Percentiles rank a stretch among this genome's conserved stretches.
phyloP scores from a whole-genome alignment of 2,113 vertebrate species.

The Platichthys flesus region DNA sequence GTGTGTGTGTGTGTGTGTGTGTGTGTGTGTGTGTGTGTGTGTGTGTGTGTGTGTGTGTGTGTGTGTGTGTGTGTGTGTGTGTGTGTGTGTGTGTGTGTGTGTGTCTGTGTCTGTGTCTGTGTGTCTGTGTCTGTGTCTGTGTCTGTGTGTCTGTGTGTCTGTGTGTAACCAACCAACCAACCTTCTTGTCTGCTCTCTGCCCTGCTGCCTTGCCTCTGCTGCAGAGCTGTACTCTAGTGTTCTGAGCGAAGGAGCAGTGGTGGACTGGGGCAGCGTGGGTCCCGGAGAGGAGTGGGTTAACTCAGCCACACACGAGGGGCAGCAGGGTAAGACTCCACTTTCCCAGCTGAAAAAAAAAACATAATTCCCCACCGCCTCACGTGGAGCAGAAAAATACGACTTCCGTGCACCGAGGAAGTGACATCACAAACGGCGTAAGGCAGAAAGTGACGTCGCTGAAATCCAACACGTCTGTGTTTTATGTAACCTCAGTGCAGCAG shows the following conservation, averaged over 20 bases:
- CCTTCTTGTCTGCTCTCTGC: constrained; percentile 61
- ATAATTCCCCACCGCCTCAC: constrained; percentile 17
- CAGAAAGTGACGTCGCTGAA: background rate
- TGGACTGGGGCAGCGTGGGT: constrained; percentile 81
- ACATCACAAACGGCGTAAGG: background rate
- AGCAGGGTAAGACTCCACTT: constrained; percentile 71
- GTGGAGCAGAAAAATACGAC: background rate
- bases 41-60: background rate
- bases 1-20: too few relatives aligned
- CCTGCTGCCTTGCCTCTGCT: constrained; percentile 58
- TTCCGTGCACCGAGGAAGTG: background rate
- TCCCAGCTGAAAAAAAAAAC: background rate
- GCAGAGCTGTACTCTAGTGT: constrained; percentile 83
- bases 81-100: background rate
- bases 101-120: background rate
- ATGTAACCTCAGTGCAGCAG: background rate
- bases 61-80: background rate
- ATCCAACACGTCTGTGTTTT: background rate
- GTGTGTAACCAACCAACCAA: constrained; percentile 51
- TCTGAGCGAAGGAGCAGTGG: constrained; percentile 74
- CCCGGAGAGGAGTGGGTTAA: constrained; percentile 73
- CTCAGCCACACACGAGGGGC: constrained; percentile 50
- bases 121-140: background rate
- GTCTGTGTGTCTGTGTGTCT: background rate
- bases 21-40: too few relatives aligned